These are phyloP conservation scores for Entomobrya proxima DNA, from an alignment of 2,888 invertebrate genomes.

Conservation along the genomic window DNA sequence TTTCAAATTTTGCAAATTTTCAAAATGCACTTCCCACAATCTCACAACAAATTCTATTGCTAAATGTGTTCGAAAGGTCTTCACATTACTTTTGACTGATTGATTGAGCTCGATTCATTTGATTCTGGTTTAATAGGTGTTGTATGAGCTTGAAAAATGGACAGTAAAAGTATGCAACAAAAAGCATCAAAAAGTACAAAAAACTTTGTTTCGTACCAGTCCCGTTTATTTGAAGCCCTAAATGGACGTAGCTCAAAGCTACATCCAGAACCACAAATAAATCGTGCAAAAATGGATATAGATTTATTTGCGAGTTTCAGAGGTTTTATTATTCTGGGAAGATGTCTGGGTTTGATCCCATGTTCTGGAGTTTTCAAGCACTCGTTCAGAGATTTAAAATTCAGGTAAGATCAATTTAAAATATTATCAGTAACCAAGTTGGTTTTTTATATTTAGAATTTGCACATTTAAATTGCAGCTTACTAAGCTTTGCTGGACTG, in stretches of 20 bases:
- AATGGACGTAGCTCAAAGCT: background rate
- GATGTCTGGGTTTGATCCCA: slow-evolving; percentile 56
- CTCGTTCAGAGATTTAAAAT: slow-evolving; percentile 36
- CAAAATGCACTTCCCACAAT: no score
- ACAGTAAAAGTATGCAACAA: background rate
- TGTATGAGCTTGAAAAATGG: background rate
- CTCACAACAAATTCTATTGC: no score
- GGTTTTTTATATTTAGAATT: background rate
- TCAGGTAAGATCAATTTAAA: slow-evolving; percentile 24
- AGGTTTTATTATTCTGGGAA: slow-evolving; percentile 57
- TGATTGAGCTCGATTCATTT: no score
- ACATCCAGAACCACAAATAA: background rate
- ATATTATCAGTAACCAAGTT: background rate
- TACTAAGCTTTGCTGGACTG: slow-evolving; percentile 5
- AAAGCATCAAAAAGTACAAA: background rate
- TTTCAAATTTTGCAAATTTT: no score
- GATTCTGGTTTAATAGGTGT: no score
- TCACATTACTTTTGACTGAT: no score
- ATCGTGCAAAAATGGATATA: background rate
- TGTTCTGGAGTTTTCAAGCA: slow-evolving; percentile 42
- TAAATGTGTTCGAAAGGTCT: no score
- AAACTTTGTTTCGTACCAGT: background rate
- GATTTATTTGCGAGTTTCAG: slow-evolving; percentile 47
- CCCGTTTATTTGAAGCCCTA: slow-evolving; percentile 1
- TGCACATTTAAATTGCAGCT: background rate